Conservation (phyloP, 2,113 vertebrate genomes). For the Myodes glareolus region DNA sequence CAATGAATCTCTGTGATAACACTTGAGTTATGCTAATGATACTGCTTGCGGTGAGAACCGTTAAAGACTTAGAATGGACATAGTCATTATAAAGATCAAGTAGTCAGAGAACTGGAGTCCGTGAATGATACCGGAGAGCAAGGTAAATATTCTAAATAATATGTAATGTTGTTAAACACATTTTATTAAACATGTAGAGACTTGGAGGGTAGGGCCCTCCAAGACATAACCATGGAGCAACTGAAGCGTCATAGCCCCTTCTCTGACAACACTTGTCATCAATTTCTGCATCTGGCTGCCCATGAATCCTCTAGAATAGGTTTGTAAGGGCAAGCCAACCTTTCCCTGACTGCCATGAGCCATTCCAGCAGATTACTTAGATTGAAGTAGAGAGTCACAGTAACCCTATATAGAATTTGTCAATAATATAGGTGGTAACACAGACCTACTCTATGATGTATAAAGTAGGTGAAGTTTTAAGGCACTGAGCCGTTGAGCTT, state of each 20-base stretch:
- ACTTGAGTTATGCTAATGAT: too few relatives aligned
- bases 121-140: too few relatives aligned
- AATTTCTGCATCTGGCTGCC: too few relatives aligned
- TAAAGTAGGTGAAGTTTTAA: not conserved
- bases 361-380: not conserved
- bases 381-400: not conserved
- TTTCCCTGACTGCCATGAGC: not conserved
- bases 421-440: not conserved
- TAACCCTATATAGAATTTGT: not conserved
- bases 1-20: not conserved
- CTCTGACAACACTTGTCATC: not conserved
- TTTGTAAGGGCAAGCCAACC: too few relatives aligned
- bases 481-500: not conserved
- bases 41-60: too few relatives aligned
- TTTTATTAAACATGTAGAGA: too few relatives aligned
- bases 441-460: not conserved
- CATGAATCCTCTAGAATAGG: not conserved
- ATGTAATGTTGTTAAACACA: not conserved
- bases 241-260: rapidly evolving
- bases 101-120: too few relatives aligned
- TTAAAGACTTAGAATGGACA: too few relatives aligned
- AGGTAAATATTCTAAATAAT: not conserved
- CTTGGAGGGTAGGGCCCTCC: too few relatives aligned
- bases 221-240: not conserved
- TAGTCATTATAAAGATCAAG: too few relatives aligned